Evolutionary conservation across 2,888 invertebrate genomes (phyloP), one percentile per base, ranked within the genome.

Genomic region (Andrena fulva): DNA sequence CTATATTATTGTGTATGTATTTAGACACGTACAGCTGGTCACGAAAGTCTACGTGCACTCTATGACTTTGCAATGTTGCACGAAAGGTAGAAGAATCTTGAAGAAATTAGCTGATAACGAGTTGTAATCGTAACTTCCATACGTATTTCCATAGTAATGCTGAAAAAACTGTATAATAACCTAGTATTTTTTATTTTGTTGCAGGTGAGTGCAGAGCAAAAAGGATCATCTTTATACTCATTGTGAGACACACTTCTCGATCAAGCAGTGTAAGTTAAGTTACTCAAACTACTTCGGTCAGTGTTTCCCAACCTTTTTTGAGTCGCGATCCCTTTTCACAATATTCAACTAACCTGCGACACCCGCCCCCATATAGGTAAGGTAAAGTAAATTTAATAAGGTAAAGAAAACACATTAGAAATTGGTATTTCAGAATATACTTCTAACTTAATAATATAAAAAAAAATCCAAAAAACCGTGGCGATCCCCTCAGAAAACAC

Each of bases 131-230:
- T 12, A 42, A 42, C 42, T 42, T 42, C 42, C 20, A 20, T 52
- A 52, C 20, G 8, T 54, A n/a, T 54, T 54, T 54, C 8, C 42
- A 42, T 42, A 54, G 54, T 10, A 20, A 24, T 54, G 10, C 56
- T 56, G 56, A 31, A 10, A 24, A 7, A 24, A 31, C 24, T 27
- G 2, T 60, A 2, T 10, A 42, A 7, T 68, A 35, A 62, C 27
- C 12, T 12, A 20, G 5, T n/a, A 1, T 7, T 63, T 48, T 64
- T 12, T 48, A 4, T 69, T 12, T n/a, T 79, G 68, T 77, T 77
- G 7, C 48, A 77, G 78, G 78, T 78, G n/a, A 56, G 77, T 50
- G 12, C 2, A 7, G 5, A 10, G 12, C 10, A 16, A 8, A n/a
- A 2, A 20, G 8, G 7, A 35, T 16, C n/a, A 29, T 7, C 3